A percentile compares a stretch with the other conserved stretches of the same genome.
These are phyloP conservation scores for Margarornis squamiger DNA, from an alignment of 2,797 vertebrate species.

Conservation along the genomic window DNA sequence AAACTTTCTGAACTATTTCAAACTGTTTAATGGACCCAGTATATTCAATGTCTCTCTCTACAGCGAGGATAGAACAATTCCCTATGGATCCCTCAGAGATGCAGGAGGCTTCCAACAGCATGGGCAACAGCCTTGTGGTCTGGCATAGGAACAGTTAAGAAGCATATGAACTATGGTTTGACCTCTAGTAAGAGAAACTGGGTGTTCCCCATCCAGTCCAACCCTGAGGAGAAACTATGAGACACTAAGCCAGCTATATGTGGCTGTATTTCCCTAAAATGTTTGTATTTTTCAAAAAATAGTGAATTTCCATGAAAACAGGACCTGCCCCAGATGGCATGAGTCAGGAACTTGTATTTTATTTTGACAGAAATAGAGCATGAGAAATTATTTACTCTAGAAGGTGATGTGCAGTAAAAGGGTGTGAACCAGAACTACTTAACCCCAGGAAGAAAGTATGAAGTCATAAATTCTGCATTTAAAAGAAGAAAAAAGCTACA, in stretches of 20 bases:
- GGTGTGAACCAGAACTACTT: background rate
- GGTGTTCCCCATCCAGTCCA: background rate
- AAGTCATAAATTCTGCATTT: slow-evolving; percentile 26
- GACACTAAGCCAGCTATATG: background rate
- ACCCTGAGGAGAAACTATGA: background rate
- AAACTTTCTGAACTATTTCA: slow-evolving; percentile 24
- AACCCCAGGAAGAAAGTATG: slow-evolving; percentile 9
- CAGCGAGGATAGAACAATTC: background rate
- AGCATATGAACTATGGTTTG: background rate
- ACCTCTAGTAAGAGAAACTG: background rate
- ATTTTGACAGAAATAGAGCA: background rate
- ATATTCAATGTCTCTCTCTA: background rate
- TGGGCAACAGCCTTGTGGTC: background rate
- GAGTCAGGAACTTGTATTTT: background rate
- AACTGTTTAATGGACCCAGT: background rate
- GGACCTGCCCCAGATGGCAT: background rate
- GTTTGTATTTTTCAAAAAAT: background rate
- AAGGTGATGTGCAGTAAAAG: background rate
- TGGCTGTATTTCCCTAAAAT: background rate
- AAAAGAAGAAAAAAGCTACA: background rate
- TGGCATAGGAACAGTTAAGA: background rate
- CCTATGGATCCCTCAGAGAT: background rate
- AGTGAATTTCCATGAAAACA: background rate
- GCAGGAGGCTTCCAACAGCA: background rate
- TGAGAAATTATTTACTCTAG: background rate